Percentiles rank a stretch among this genome's conserved stretches.
Conservation (phyloP, 2,113 vertebrate species). For the Tetrao urogallus region DNA sequence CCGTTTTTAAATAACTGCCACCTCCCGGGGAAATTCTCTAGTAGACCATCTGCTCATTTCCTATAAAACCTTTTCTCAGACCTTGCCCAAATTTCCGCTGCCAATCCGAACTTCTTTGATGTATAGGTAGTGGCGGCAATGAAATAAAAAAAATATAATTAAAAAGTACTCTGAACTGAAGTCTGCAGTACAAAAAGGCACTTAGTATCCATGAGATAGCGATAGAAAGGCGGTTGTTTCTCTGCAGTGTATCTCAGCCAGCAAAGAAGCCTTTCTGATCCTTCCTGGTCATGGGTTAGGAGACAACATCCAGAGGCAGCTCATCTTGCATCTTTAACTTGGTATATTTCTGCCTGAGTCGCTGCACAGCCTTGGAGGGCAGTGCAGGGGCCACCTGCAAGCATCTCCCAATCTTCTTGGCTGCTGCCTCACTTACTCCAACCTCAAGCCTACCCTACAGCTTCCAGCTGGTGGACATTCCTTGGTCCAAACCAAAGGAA, state of each 20-base stretch:
- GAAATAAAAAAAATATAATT: neutral
- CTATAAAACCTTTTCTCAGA: slow-evolving; percentile 57
- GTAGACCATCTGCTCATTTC: slow-evolving; percentile 54
- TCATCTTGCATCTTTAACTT: neutral
- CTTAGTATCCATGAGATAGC: neutral
- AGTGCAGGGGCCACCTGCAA: neutral
- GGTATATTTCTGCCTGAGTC: neutral
- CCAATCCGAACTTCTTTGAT: slow-evolving; percentile 50
- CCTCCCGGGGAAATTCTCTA: slow-evolving; percentile 65
- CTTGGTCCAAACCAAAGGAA: neutral
- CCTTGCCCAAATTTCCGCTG: slow-evolving; percentile 35
- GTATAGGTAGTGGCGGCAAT: neutral
- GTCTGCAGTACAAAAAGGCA: neutral
- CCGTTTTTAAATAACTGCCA: slow-evolving; percentile 57
- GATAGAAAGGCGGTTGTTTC: neutral
- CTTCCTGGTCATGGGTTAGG: neutral
- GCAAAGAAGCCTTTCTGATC: neutral
- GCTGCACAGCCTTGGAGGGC: neutral
- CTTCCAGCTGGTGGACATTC: neutral
- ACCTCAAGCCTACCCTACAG: neutral
- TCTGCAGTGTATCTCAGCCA: neutral
- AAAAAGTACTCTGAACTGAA: slow-evolving; percentile 16
- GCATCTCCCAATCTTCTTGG: neutral
- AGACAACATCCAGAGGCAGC: neutral
- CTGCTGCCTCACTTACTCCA: neutral